Conservation (phyloP, 2,113 vertebrate species). For the Mionectes macconnelli region DNA sequence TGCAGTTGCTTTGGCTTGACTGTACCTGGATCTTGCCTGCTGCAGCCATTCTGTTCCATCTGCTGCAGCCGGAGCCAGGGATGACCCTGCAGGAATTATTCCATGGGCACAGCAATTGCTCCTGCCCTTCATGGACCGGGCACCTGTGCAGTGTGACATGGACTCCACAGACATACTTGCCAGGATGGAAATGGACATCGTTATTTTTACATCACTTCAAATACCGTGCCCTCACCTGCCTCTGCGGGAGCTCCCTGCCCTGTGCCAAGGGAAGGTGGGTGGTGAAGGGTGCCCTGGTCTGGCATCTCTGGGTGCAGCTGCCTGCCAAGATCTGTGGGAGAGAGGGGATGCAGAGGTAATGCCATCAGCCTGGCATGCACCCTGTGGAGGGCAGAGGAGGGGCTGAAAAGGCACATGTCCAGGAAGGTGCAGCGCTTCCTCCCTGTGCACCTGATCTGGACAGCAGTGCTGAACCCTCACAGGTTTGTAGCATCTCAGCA, state of each 20-base stretch:
- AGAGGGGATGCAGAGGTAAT: background rate
- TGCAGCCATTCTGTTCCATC: background rate
- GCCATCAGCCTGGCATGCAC: background rate
- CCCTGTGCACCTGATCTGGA: background rate
- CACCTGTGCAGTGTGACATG: rapidly evolving
- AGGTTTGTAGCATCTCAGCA: background rate
- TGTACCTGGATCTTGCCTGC: background rate
- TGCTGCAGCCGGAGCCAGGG: background rate
- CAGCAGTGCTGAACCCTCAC: background rate
- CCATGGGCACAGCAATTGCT: background rate
- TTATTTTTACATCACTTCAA: background rate
- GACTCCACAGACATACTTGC: background rate
- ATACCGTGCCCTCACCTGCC: background rate
- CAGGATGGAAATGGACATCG: background rate
- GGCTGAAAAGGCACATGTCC: background rate
- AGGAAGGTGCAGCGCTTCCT: background rate
- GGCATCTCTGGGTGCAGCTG: background rate
- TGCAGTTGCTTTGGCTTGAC: rapidly evolving
- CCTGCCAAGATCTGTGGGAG: background rate
- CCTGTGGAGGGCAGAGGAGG: background rate
- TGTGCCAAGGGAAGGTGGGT: rapidly evolving
- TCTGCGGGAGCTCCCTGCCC: background rate
- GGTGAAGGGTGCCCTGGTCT: rapidly evolving
- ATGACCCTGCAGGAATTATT: background rate
- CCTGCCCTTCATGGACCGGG: background rate